Conservation (phyloP, 2,113 vertebrate genomes). For the Pelmatolapia mariae region DNA sequence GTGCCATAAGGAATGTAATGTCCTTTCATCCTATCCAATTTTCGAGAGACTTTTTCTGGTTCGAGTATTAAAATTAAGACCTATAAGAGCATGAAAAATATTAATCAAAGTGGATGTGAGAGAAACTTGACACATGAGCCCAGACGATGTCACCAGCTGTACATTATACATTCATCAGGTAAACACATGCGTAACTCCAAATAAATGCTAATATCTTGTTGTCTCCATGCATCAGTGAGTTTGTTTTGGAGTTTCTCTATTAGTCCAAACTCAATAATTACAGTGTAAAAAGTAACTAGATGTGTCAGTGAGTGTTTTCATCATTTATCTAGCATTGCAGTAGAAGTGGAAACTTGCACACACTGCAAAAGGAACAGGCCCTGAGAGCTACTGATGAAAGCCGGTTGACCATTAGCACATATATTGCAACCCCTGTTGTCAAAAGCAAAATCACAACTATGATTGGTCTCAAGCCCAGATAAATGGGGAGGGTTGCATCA, state of each 20-base stretch:
- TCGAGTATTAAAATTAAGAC: not conserved
- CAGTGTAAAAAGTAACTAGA: not conserved
- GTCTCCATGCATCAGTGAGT: not conserved
- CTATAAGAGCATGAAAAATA: not conserved
- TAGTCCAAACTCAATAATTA: not conserved
- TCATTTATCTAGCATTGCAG: not conserved
- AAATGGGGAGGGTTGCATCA: not conserved
- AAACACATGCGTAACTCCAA: not conserved
- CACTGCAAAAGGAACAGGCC: not conserved
- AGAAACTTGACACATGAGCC: not conserved
- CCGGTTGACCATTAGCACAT: not conserved
- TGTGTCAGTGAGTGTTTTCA: not conserved
- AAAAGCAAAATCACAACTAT: not conserved
- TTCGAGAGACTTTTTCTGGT: not conserved
- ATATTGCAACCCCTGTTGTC: not conserved
- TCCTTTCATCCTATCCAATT: not conserved
- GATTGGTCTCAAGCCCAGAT: not conserved
- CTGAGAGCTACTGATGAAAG: not conserved
- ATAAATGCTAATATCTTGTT: not conserved
- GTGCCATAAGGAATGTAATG: not conserved
- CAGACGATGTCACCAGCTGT: not conserved
- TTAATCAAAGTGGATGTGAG: not conserved
- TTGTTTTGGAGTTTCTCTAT: not conserved
- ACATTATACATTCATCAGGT: not conserved
- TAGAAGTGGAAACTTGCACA: not conserved